Percentiles rank a stretch among this genome's conserved stretches.
phyloP scores from a whole-genome alignment of 2,888 invertebrate species.

The Anorthoa munda region DNA sequence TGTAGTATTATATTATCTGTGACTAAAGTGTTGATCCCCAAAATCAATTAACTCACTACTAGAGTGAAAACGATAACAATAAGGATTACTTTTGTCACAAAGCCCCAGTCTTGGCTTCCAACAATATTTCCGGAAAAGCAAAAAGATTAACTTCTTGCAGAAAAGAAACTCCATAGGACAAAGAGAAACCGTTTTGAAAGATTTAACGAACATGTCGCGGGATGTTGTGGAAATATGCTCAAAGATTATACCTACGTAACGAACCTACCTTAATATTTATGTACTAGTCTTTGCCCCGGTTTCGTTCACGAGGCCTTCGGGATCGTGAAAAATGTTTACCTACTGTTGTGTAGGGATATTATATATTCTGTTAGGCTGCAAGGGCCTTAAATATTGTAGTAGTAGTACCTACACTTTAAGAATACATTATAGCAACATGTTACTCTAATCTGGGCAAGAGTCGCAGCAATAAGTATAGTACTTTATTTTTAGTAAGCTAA shows the following conservation, averaged over 20 bases:
- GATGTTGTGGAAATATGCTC: constrained; percentile 39
- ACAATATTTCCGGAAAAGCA: constrained; percentile 43
- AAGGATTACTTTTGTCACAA: constrained; percentile 38
- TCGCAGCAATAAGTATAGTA: background rate
- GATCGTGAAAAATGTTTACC: constrained; percentile 58
- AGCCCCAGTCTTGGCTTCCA: constrained; percentile 17
- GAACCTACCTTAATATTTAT: constrained; percentile 61
- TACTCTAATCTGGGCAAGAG: constrained; percentile 7
- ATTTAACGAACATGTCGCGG: constrained; percentile 49
- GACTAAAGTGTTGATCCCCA: background rate
- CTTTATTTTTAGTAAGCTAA: background rate
- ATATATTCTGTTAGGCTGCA: constrained; percentile 55
- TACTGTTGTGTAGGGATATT: constrained; percentile 50
- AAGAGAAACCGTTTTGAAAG: constrained; percentile 51
- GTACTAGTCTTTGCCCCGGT: constrained; percentile 46
- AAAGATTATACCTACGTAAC: constrained; percentile 48
- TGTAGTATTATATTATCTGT: too few relatives aligned
- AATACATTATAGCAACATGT: constrained; percentile 34
- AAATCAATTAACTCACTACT: constrained; percentile 32
- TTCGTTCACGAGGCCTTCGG: constrained; percentile 58
- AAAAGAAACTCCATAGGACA: constrained; percentile 58
- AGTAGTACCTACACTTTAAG: constrained; percentile 21
- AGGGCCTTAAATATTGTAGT: constrained; percentile 45
- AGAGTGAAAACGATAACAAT: constrained; percentile 19
- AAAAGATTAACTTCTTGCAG: constrained; percentile 61